A percentile compares a stretch with the other conserved stretches of the same genome.
Evolutionary conservation across 2,113 vertebrate genomes (phyloP).

Genomic region (Helogale parvula): DNA sequence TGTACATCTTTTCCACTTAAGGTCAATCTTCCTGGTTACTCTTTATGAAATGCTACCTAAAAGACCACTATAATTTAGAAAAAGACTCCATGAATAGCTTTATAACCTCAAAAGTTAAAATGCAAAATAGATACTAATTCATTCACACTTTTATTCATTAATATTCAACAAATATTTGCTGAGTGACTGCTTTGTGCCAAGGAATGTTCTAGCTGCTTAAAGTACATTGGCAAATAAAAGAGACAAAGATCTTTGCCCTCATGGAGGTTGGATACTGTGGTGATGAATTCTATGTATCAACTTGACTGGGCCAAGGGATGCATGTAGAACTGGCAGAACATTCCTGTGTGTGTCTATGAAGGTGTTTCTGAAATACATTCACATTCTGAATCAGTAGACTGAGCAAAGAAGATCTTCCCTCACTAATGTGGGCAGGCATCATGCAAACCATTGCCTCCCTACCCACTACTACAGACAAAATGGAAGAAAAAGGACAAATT

Average conservation of each 20-base stretch:
- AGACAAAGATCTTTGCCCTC: background rate
- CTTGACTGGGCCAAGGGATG: background rate
- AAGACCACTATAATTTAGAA: background rate
- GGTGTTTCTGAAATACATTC: background rate
- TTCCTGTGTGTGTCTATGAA: background rate
- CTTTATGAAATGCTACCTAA: background rate
- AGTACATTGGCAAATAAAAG: constrained; percentile 24
- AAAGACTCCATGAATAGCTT: background rate
- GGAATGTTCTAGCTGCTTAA: background rate
- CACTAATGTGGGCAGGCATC: no score
- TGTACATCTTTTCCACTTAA: background rate
- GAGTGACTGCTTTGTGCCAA: background rate
- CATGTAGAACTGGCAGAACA: background rate
- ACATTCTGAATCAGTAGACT: background rate
- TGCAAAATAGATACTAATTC: constrained; percentile 11
- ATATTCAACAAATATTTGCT: background rate
- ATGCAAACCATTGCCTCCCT: background rate
- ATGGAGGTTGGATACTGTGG: background rate
- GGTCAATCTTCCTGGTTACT: background rate
- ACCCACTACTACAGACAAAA: background rate
- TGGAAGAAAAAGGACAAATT: background rate
- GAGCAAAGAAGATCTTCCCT: background rate
- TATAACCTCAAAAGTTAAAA: constrained; percentile 30
- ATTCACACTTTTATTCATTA: constrained; percentile 36
- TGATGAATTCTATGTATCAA: background rate